phyloP scores from a whole-genome alignment of 2,888 invertebrate genomes.

The Spisula subtruncata region DNA sequence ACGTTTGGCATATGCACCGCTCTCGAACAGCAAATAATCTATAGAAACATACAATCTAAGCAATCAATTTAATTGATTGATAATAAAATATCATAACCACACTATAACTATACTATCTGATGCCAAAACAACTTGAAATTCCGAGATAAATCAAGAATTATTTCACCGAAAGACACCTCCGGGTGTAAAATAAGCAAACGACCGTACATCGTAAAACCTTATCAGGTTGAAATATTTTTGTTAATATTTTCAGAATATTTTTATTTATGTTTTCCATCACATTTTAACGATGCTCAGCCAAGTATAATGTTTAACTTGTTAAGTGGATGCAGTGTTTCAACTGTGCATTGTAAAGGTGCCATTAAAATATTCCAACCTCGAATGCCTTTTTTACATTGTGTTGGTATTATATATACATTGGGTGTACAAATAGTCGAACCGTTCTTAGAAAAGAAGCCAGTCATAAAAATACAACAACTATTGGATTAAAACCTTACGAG shows the following conservation, averaged over 20 bases:
- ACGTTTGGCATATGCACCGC: neutral
- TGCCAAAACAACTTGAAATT: conserved; percentile 26
- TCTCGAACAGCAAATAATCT: neutral
- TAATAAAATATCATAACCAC: neutral
- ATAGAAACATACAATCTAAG: neutral
- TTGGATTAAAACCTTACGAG: no score
- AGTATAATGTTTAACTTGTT: neutral
- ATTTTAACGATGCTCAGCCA: neutral
- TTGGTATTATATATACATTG: no score
- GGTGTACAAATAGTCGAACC: no score
- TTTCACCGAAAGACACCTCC: neutral
- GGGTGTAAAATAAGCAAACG: neutral
- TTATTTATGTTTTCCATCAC: neutral
- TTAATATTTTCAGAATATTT: neutral
- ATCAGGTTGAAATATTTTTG: neutral
- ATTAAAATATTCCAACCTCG: no score
- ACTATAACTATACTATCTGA: no score
- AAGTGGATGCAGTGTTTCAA: neutral
- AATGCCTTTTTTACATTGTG: no score
- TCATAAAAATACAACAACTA: no score
- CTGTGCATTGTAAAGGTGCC: neutral
- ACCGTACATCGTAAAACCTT: neutral
- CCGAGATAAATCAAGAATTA: conserved; percentile 25
- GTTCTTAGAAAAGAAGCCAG: no score
- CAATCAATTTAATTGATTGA: conserved; percentile 21